Conservation (phyloP, 2,888 invertebrate species). For the Drosophila histrio region DNA sequence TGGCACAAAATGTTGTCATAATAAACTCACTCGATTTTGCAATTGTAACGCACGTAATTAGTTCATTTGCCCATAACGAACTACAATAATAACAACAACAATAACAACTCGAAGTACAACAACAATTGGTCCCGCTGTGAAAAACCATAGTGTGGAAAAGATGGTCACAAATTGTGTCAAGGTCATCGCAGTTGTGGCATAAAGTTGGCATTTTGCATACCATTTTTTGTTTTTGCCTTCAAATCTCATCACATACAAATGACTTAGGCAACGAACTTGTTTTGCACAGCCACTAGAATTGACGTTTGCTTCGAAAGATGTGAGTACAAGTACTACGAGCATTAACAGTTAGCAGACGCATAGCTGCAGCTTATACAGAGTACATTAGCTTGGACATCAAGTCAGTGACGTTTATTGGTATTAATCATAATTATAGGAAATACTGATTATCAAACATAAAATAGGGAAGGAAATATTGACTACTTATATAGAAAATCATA, state of each 20-base stretch:
- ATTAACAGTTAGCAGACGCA: not conserved
- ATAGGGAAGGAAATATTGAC: too few relatives aligned
- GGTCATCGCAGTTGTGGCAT: slow-evolving; percentile 49
- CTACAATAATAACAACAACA: slow-evolving; percentile 8
- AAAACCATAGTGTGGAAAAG: slow-evolving; percentile 30
- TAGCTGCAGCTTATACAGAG: not conserved
- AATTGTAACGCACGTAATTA: slow-evolving; percentile 47
- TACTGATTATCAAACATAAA: too few relatives aligned
- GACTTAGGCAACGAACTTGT: slow-evolving; percentile 63
- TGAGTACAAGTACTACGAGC: not conserved
- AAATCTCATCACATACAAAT: slow-evolving; percentile 45
- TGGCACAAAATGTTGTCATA: slow-evolving; percentile 45
- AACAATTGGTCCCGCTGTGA: slow-evolving; percentile 26
- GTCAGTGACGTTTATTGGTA: too few relatives aligned
- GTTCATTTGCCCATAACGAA: slow-evolving; percentile 37
- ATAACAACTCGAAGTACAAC: slow-evolving; percentile 1
- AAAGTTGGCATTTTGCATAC: slow-evolving; percentile 47
- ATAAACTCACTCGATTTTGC: slow-evolving; percentile 47
- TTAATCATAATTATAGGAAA: too few relatives aligned
- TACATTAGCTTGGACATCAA: not conserved
- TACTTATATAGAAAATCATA: too few relatives aligned
- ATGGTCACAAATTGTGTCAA: slow-evolving; percentile 59
- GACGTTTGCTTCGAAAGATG: not conserved
- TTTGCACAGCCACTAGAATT: slow-evolving; percentile 34
- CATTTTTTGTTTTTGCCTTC: slow-evolving; percentile 21